Conservation (phyloP, 2,797 vertebrate genomes). For the Ptychobarbus kaznakovi region DNA sequence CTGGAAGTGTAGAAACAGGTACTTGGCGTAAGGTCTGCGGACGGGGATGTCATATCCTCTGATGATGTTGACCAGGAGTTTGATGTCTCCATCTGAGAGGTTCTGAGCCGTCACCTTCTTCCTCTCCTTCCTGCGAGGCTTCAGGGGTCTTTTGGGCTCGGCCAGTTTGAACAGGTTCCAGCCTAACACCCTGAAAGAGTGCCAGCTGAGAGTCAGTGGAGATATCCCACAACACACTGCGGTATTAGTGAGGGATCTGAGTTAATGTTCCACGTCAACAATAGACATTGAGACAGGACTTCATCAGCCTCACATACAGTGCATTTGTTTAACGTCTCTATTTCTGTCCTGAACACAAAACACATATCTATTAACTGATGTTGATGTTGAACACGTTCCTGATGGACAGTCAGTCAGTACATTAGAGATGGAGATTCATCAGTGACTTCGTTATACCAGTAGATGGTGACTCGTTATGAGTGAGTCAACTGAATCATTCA, state of each 20-base stretch:
- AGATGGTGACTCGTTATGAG: not conserved
- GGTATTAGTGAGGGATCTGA: not conserved
- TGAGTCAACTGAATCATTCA: not conserved
- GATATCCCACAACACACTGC: conserved; percentile 10
- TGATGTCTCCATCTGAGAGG: conserved; percentile 92
- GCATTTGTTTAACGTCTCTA: not conserved
- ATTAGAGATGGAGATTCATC: not conserved
- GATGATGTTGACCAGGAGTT: conserved; percentile 89
- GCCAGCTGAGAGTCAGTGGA: conserved; percentile 6
- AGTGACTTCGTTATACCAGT: not conserved
- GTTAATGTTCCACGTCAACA: not conserved
- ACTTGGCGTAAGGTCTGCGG: conserved; percentile 81
- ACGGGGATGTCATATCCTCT: conserved; percentile 91
- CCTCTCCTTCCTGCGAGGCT: conserved; percentile 92
- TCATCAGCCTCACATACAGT: not conserved
- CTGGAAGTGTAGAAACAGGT: conserved; percentile 36
- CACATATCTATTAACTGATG: not conserved
- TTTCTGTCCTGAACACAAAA: not conserved
- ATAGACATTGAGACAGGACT: conserved; percentile 4
- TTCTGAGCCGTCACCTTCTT: conserved; percentile 96
- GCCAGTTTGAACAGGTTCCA: conserved; percentile 91
- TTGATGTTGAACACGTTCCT: conserved; percentile 9
- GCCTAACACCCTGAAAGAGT: conserved; percentile 84
- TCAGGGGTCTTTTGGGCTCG: conserved; percentile 92
- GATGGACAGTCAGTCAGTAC: not conserved